Evolutionary conservation across 2,888 invertebrate species (phyloP), one percentile per base, ranked within the genome.

Genomic region (Lepidonotus clava): DNA sequence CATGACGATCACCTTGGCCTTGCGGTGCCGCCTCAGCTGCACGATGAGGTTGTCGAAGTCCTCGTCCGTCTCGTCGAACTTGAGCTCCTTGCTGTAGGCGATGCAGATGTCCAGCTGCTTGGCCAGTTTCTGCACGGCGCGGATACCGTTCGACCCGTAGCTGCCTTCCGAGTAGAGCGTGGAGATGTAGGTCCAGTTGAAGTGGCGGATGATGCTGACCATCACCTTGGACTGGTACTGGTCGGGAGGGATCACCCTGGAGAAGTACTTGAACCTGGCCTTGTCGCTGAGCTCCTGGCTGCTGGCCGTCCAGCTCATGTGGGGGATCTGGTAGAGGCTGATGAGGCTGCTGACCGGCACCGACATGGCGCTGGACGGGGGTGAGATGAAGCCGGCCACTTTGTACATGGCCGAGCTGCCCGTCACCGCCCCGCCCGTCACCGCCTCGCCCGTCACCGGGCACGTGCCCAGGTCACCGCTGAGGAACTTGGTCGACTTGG

Each of bases 161-260:
- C 89, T 89, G 14, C 96, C 96, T 91, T 96, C 96, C 0, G 96
- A 96, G 93, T 96, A 96, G 84, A 96, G 95, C 24, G 96, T 96
- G 80, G 96, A 96, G 77, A 97, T 96, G 93, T 97, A 97, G 21
- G 96, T 96, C 97, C 97, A 97, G 93, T 96, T 96, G 87, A 92
- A 91, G 83, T 90, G 86, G 0, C 84, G 84, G 32, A 91, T 56
- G 6, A 92, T 76, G 28, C 89, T 90, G 1, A 90, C 87, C 36
- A 92, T 90, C 5, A 89, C 91, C 80, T 89, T 86, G 0, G 89
- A 90, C 86, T 91, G 91, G 86, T 90, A 89, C 21, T 87, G 61
- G 84, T 92, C 91, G 0, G 92, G 91, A 24, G 91, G 91, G 28
- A 92, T 89, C 86, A 91, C 90, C n/a, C 92, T 86, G 77, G 91